Evolutionary conservation across 2,888 invertebrate genomes (phyloP).

Genomic region (Mimachlamys varia): DNA sequence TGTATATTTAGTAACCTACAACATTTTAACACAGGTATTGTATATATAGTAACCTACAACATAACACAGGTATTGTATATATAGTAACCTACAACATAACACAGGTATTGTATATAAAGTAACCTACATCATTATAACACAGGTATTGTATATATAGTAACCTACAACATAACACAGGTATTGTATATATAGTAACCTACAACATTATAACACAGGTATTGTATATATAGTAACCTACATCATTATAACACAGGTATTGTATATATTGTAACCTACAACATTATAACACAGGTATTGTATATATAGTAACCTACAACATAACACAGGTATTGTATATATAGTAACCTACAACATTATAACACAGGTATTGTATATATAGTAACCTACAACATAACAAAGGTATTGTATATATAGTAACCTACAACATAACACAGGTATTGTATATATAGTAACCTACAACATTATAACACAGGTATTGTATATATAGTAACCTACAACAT

Average conservation of each 20-base stretch:
- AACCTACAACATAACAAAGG: background rate
- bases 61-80: too few relatives aligned
- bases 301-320: too few relatives aligned
- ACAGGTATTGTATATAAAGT: background rate
- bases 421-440: constrained; percentile 11
- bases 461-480: too few relatives aligned
- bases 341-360: background rate
- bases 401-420: too few relatives aligned
- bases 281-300: too few relatives aligned
- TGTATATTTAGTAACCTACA: background rate
- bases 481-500: too few relatives aligned
- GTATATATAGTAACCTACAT: too few relatives aligned
- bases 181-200: background rate
- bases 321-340: background rate
- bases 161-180: constrained; percentile 31
- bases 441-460: background rate
- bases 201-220: too few relatives aligned
- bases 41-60: background rate
- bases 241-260: background rate
- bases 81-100: too few relatives aligned
- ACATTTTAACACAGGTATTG: background rate
- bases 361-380: background rate
- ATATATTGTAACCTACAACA: background rate
- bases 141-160: too few relatives aligned
- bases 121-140: background rate